phyloP scores from a whole-genome alignment of 2,888 invertebrate genomes.

The Ophioninae sp. region DNA sequence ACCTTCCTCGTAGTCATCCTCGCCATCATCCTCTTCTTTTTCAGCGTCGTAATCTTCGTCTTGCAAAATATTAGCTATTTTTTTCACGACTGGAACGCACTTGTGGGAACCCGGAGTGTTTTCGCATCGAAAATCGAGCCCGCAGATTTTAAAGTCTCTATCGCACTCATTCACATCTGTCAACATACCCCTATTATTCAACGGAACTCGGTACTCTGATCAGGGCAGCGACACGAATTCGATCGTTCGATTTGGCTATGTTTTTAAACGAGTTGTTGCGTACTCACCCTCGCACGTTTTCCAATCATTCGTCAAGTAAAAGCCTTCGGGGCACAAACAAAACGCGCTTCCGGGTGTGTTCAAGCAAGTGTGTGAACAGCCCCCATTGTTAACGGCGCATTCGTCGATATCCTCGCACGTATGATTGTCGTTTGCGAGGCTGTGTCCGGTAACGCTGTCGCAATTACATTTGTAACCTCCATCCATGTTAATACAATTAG shows the following conservation, averaged over 20 bases:
- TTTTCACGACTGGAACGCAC: conserved; percentile 70
- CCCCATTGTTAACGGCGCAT: conserved; percentile 82
- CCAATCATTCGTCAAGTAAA: conserved; percentile 72
- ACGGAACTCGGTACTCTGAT: neutral
- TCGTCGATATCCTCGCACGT: conserved; percentile 84
- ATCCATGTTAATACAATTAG: conserved; percentile 83
- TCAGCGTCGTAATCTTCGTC: conserved; percentile 75
- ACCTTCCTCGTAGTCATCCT: conserved; percentile 62
- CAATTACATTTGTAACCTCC: conserved; percentile 85
- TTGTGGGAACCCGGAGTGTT: conserved; percentile 82
- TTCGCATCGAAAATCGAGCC: conserved; percentile 76
- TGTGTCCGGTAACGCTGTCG: conserved; percentile 83
- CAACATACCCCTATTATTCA: conserved; percentile 41
- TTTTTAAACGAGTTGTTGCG: neutral
- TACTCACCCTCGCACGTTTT: conserved; percentile 75
- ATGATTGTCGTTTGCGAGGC: conserved; percentile 83
- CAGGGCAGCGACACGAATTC: too few species aligned
- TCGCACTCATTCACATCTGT: conserved; percentile 86
- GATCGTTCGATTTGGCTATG: neutral
- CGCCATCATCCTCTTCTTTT: conserved; percentile 70
- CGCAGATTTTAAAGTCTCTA: conserved; percentile 66
- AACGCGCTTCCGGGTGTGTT: conserved; percentile 83
- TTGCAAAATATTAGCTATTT: conserved; percentile 72
- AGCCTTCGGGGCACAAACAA: conserved; percentile 77
- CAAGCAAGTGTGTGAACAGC: conserved; percentile 84